These are phyloP conservation scores for Paragorgia papillata DNA, from an alignment of 92 coral and sea anemone species.

Conservation along the genomic window DNA sequence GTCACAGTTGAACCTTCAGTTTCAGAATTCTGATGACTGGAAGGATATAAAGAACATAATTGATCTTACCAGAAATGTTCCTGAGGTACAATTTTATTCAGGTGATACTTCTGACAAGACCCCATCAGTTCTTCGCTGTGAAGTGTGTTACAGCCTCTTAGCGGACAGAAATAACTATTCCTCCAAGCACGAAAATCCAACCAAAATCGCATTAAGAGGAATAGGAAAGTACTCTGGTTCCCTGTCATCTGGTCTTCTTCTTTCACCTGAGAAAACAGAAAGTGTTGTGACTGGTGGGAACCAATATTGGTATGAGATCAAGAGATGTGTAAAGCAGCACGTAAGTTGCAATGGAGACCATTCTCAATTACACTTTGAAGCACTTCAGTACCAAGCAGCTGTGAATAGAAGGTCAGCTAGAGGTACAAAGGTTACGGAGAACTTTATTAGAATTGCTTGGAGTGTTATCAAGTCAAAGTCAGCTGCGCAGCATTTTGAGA, in stretches of 20 bases:
- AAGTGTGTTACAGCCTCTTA: conserved; percentile 11
- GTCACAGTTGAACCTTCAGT: too few relatives aligned
- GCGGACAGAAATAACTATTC: neutral
- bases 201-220: neutral
- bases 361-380: conserved; percentile 8
- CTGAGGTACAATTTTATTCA: neutral
- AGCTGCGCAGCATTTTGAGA: conserved; percentile 17
- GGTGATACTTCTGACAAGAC: neutral
- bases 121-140: conserved; percentile 3
- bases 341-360: neutral
- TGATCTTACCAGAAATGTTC: neutral
- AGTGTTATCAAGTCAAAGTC: conserved; percentile 20
- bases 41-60: neutral
- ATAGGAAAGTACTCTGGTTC: conserved; percentile 24
- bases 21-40: neutral
- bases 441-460: conserved; percentile 3
- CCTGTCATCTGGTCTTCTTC: conserved; percentile 5
- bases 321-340: neutral
- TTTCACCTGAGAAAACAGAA: neutral
- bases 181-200: neutral
- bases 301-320: conserved; percentile 12
- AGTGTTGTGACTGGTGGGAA: neutral
- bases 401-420: neutral
- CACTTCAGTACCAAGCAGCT: neutral
- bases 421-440: neutral